Evolutionary conservation across 2,113 vertebrate genomes (phyloP).

Genomic region (Bostrychus sinensis): DNA sequence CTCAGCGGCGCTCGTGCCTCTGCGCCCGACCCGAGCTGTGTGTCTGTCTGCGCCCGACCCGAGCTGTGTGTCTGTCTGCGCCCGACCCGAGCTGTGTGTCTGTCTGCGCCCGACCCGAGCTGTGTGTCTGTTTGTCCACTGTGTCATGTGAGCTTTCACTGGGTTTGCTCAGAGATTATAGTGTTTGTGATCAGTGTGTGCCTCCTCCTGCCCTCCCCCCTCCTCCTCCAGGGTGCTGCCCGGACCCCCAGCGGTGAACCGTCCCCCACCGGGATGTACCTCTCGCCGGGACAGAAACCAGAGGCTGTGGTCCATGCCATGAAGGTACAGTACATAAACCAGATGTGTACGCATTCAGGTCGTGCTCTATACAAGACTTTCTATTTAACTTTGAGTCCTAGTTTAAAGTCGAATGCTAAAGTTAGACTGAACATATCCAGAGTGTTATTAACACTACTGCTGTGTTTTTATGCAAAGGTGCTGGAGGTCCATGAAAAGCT

Average conservation of each 20-base stretch:
- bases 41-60: background rate
- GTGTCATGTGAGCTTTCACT: background rate
- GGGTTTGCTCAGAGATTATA: background rate
- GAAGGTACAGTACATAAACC: conserved; percentile 78
- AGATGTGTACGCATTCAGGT: no score
- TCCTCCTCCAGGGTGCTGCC: conserved; percentile 76
- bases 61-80: background rate
- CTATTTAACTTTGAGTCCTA: no score
- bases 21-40: no score
- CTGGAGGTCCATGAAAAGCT: conserved; percentile 92
- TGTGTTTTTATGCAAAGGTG: conserved; percentile 75
- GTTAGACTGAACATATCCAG: no score
- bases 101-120: no score
- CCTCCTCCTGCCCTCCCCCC: background rate
- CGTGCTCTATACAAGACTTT: no score
- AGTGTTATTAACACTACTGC: background rate
- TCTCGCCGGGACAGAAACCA: conserved; percentile 85
- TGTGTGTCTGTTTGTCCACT: background rate
- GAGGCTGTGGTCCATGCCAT: conserved; percentile 92
- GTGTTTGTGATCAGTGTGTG: background rate
- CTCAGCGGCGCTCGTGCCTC: background rate
- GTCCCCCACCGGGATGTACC: conserved; percentile 73
- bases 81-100: background rate
- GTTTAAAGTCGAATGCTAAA: no score
- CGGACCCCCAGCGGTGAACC: conserved; percentile 75